A percentile compares a stretch with the other conserved stretches of the same genome.
Conservation (phyloP, 2,113 vertebrate species). For the Microcebus lehilahytsara region DNA sequence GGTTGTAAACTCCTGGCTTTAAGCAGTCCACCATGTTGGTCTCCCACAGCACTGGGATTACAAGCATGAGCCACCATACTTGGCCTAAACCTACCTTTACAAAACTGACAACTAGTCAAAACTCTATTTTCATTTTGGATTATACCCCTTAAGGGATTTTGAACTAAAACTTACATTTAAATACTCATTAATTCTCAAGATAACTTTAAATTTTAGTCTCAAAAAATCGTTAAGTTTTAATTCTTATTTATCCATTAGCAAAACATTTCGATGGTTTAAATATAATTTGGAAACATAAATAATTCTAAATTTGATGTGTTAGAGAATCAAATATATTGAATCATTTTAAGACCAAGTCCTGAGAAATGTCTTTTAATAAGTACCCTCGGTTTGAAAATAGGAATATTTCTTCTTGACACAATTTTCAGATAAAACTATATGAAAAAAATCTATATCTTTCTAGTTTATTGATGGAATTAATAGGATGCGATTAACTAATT, state of each 20-base stretch:
- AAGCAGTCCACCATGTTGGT: no score
- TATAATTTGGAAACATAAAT: background rate
- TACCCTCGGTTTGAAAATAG: background rate
- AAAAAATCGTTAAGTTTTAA: background rate
- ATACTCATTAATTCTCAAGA: background rate
- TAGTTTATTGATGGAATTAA: background rate
- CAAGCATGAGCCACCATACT: no score
- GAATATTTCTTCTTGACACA: background rate
- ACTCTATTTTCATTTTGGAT: background rate
- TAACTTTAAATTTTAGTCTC: background rate
- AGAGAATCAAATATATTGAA: background rate
- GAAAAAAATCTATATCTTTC: background rate
- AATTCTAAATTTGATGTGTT: background rate
- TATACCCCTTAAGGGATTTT: background rate
- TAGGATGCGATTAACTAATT: background rate
- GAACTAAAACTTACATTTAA: background rate
- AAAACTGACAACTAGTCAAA: background rate
- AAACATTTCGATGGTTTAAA: background rate
- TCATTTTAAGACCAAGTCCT: background rate
- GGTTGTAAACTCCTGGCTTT: no score
- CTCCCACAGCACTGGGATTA: no score
- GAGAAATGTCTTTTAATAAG: background rate
- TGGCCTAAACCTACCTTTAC: background rate
- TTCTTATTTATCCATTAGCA: background rate
- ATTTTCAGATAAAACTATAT: background rate